Evolutionary conservation across 2,888 invertebrate genomes (phyloP), one percentile per base, ranked within the genome.

Genomic region (Neocrepidodera transversa): DNA sequence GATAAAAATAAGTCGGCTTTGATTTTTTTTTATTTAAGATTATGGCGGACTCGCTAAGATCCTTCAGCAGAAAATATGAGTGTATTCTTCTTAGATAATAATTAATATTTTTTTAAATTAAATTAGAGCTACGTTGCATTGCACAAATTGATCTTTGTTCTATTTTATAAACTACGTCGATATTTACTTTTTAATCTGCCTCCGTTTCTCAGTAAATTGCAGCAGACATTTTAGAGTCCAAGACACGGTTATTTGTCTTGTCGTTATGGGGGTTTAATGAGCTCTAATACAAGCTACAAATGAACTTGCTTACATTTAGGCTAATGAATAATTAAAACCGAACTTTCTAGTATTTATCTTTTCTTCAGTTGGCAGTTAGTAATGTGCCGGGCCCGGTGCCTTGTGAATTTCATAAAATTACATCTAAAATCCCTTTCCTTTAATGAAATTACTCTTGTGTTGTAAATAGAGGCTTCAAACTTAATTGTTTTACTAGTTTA

Each of bases 201-300:
- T 23, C 16, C 1, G 26, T 51, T 51, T 38, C 50, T 11, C 51
- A 23, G 52, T 58, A 62, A 62, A 62, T 62, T 62, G 58, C 58
- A 54, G 28, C 58, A 54, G 51, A 54, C 51, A 51, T 28, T 42
- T 30, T 17, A 35, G 45, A 20, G 54, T 45, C 50, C 57, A 52
- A 58, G 52, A 51, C 51, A 53, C 42, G 54, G 57, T 57, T 68
- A 65, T 69, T 70, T 68, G 62, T 67, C 65, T 69, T 68, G 67
- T 64, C 66, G 64, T 69, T 67, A 69, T 67, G 58, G 60, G 66
- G 65, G 66, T 64, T 66, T 69, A 67, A 67, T 66, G 69, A 68
- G 64, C 60, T 58, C 60, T 58, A 68, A 62, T 67, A 63, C 63
- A 30, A 54, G 58, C 62, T 58, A 52, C 60, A 62, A 70, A 68